Base-by-base conservation (phyloP, 2,113 vertebrate genomes). In the Nymphicus hollandicus region DNA sequence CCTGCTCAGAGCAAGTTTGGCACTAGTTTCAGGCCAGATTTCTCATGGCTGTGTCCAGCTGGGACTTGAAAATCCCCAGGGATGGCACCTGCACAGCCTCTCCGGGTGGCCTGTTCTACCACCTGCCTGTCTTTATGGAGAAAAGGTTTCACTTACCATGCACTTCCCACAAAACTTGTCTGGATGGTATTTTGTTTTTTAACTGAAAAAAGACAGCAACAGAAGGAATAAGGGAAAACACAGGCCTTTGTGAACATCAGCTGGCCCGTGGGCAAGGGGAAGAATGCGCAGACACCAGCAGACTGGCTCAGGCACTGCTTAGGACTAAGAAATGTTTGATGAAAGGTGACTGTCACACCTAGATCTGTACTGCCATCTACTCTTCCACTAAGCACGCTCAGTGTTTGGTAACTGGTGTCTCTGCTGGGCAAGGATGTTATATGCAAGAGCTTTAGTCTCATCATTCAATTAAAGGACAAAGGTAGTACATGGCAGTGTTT, bases 241-340 rank as follows among this genome's bases (percentile, higher is more conserved):
- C 0, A 13, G 28, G 14, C 10, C 14, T 68, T 89, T 72, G 47
- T 2, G 10, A 81, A 55, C 56, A 58, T 13, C 43, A 31, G 10
- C 0, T 2, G 16, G 7, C 13, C 35, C 4, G 1, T 35, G 44
- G 46, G 14, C 41, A 49, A 65, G 10, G 8, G 16, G 37, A 80
- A 84, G 33, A n/a, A 50, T 6, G 14, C 0, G 0, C 37, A n/a
- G 29, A 50, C 25, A 55, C 6, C 0, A 2, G 6, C 27, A 65
- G 31, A 55, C 10, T 65, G 63, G 17, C 20, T 84, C 64, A 58
- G 33, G 28, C 28, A 63, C 41, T 63, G n/a, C 43, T 43, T 52
- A 66, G 33, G 33, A 24, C 6, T 31, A 66, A 91, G 39, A 78
- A 74, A n/a, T n/a, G 10, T 23, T 89, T 74, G 78, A 58, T 14